Evolutionary conservation across 2,797 vertebrate genomes (phyloP), one percentile per base, ranked within the genome.

Genomic region (Gymnocypris eckloni): DNA sequence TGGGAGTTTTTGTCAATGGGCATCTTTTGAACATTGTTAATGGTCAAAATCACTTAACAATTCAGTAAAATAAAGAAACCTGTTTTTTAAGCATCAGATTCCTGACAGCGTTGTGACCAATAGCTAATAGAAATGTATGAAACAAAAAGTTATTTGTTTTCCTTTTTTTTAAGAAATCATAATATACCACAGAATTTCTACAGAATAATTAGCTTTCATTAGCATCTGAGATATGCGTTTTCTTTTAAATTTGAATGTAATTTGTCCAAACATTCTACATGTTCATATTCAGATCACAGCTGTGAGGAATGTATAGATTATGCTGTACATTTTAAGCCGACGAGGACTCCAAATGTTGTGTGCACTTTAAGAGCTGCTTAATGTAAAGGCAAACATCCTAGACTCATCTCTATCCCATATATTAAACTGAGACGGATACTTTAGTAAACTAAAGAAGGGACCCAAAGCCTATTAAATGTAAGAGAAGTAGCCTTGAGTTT

Each of bases 401-500:
- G 16, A 50, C 50, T 37, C 41, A 50, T 48, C n/a, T 20, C n/a
- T 61, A 72, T 73, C 25, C 25, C 6, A 16, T 61, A 43, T 76
- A 71, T 25, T 54, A 61, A 79, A 50, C 41, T 72, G 28, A 80
- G 18, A 22, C 0, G 4, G 43, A 79, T 79, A 37, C 20, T 52
- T 80, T 6, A 48, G 25, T 37, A 18, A 85, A 54, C 61, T 72
- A 70, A 73, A 71, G 66, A 80, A 48, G 13, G 39, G 71, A 72
- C 81, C 28, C 78, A 61, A 67, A 50, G 37, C 59, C 43, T 73
- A 59, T 77, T 78, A 70, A 28, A 45, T 61, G 28, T 33, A 66
- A 67, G 77, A 86, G 79, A 73, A 85, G 81, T 83, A 87, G 37
- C 25, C 15, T 50, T 39, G 79, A 64, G 54, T 88, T 86, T 56